Conservation (phyloP, 2,888 invertebrate genomes). For the Chrysotoxum bicinctum region DNA sequence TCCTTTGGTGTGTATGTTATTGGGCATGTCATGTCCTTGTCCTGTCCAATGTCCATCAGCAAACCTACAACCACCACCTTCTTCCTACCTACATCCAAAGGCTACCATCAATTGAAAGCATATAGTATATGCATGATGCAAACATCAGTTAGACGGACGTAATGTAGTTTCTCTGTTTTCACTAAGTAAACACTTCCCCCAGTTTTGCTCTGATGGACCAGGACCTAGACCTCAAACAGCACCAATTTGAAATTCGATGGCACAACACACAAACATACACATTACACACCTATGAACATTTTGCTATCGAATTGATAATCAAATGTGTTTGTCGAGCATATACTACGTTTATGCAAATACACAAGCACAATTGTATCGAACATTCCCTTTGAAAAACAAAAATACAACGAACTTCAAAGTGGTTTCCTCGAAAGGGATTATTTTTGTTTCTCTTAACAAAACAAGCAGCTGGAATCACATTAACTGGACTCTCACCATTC, state of each 20-base stretch:
- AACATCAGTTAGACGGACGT: slow-evolving; percentile 30
- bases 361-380: not conserved
- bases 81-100: slow-evolving; percentile 1
- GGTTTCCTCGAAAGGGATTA: not conserved
- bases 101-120: slow-evolving; percentile 15
- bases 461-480: not conserved
- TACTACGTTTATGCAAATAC: slow-evolving; percentile 54
- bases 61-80: not conserved
- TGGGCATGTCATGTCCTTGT: slow-evolving; percentile 20
- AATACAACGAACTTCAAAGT: not conserved
- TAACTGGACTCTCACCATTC: not conserved
- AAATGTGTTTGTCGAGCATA: slow-evolving; percentile 56
- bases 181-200: slow-evolving; percentile 14
- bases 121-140: slow-evolving; percentile 2
- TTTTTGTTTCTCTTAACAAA: not conserved
- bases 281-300: not conserved
- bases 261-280: not conserved
- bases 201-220: slow-evolving; percentile 16
- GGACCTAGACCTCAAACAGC: slow-evolving; percentile 12
- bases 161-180: slow-evolving; percentile 25
- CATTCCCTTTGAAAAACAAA: slow-evolving; percentile 21
- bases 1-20: slow-evolving; percentile 4
- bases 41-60: slow-evolving; percentile 20
- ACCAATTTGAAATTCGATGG: slow-evolving; percentile 13
- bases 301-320: slow-evolving; percentile 53